Evolutionary conservation across 2,888 invertebrate species (phyloP).

Genomic region (Apodemia zela): DNA sequence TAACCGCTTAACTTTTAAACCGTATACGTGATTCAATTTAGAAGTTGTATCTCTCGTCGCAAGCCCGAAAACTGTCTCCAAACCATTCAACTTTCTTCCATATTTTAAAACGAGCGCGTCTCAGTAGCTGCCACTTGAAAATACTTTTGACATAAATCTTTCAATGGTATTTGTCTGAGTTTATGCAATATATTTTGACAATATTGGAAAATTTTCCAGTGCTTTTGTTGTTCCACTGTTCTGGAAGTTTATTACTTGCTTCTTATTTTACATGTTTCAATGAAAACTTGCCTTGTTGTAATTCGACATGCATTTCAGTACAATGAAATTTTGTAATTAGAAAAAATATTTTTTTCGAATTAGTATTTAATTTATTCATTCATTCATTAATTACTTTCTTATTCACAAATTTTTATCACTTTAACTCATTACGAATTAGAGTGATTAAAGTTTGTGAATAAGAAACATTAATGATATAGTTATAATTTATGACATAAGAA

Average conservation of each 20-base stretch:
- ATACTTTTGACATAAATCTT: conserved; percentile 39
- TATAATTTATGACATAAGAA: too few relatives aligned
- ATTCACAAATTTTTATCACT: too few relatives aligned
- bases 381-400: too few relatives aligned
- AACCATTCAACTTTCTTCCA: conserved; percentile 64
- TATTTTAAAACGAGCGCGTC: conserved; percentile 54
- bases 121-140: conserved; percentile 41
- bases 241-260: conserved; percentile 16
- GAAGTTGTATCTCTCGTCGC: conserved; percentile 63
- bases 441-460: too few relatives aligned
- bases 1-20: conserved; percentile 78
- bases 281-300: neutral
- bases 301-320: neutral
- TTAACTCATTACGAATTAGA: too few relatives aligned
- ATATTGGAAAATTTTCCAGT: conserved; percentile 18
- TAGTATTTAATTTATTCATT: too few relatives aligned
- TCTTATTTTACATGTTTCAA: neutral
- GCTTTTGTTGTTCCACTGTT: conserved; percentile 21
- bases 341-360: too few relatives aligned
- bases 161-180: conserved; percentile 30
- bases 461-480: too few relatives aligned
- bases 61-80: conserved; percentile 63
- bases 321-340: neutral
- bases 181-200: conserved; percentile 21
- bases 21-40: conserved; percentile 78